These are phyloP conservation scores for Saccopteryx leptura DNA, from an alignment of 2,113 vertebrate genomes.

Conservation along the genomic window DNA sequence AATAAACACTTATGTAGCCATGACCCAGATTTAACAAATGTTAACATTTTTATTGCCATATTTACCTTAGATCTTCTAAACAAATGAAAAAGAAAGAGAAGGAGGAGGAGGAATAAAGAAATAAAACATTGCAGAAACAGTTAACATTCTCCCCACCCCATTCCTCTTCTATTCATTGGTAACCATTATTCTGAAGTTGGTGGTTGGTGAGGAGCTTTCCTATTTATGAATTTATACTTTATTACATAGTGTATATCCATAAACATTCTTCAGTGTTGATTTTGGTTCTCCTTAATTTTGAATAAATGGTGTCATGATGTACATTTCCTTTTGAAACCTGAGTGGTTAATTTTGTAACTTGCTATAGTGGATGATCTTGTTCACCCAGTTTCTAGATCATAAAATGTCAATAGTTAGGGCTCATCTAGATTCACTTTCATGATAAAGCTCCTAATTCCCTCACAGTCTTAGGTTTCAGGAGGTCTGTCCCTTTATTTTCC, in stretches of 20 bases:
- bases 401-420: neutral
- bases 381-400: conserved; percentile 36
- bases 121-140: neutral
- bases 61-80: neutral
- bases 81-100: neutral
- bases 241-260: neutral
- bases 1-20: neutral
- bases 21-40: neutral
- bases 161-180: neutral
- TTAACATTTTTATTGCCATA: neutral
- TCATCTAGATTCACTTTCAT: neutral
- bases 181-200: neutral
- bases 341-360: conserved; percentile 6
- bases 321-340: neutral
- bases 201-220: neutral
- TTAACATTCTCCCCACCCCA: neutral
- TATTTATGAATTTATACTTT: neutral
- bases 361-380: neutral
- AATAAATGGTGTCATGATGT: neutral
- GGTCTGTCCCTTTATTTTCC: neutral
- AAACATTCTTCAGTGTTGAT: neutral
- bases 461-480: neutral
- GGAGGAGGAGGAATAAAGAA: neutral
- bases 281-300: neutral
- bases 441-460: conserved; percentile 10